These are phyloP conservation scores for Oxygymnocypris stewartii DNA, from an alignment of 2,113 vertebrate genomes.

Conservation along the genomic window DNA sequence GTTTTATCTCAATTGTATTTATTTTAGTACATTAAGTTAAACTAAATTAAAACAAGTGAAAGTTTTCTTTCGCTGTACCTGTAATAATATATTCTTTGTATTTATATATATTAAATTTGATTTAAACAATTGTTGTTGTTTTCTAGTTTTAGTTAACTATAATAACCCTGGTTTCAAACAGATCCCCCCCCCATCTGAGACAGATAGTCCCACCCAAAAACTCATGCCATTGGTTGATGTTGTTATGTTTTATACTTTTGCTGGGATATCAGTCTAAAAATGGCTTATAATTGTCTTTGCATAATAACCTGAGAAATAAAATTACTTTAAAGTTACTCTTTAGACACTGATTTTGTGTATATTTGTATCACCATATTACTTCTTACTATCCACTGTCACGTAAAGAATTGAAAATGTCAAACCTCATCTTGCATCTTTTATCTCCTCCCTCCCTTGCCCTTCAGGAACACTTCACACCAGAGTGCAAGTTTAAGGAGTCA, in stretches of 20 bases:
- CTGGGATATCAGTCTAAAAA: not conserved
- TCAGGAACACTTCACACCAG: slow-evolving; percentile 98
- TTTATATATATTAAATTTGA: not conserved
- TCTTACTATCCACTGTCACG: not conserved
- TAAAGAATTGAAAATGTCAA: not conserved
- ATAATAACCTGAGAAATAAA: not conserved
- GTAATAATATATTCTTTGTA: not conserved
- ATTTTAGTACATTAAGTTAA: not conserved
- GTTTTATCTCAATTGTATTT: not conserved
- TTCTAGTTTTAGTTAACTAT: not conserved
- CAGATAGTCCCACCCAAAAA: not conserved
- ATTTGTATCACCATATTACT: not conserved
- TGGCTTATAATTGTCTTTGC: not conserved
- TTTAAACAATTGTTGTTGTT: not conserved
- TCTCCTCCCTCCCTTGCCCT: slow-evolving; percentile 30
- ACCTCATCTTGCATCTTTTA: slow-evolving; percentile 2
- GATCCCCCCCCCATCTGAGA: not conserved
- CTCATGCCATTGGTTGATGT: not conserved
- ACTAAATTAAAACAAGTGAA: not conserved
- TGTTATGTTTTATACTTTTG: not conserved
- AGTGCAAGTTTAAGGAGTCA: slow-evolving; percentile 99
- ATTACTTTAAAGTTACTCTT: not conserved
- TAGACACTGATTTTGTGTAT: not conserved
- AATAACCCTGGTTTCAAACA: not conserved
- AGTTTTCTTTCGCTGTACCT: not conserved